Conservation (phyloP, 2,113 vertebrate species). For the Seriola aureovittata region DNA sequence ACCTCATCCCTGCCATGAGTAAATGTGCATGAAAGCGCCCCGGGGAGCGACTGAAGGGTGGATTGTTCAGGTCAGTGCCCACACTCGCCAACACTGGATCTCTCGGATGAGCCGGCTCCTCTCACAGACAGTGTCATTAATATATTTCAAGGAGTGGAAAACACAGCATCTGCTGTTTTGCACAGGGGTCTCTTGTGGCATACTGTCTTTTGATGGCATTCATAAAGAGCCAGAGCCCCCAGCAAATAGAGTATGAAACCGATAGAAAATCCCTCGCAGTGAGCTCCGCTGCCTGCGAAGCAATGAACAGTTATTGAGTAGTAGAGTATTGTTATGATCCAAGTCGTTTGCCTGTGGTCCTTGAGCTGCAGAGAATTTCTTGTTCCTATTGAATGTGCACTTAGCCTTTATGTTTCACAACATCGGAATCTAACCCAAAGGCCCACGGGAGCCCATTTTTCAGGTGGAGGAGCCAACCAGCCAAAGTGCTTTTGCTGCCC, state of each 20-base stretch:
- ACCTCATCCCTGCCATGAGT: constrained; percentile 70
- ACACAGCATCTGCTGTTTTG: constrained; percentile 56
- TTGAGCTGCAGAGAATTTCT: constrained; percentile 49
- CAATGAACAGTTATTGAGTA: constrained; percentile 58
- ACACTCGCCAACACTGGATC: constrained; percentile 40
- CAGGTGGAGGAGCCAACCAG: constrained; percentile 26
- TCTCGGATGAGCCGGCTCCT: constrained; percentile 50
- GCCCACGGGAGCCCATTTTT: constrained; percentile 29
- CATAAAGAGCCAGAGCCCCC: constrained; percentile 47
- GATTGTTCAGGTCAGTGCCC: constrained; percentile 75
- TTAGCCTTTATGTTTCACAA: constrained; percentile 53
- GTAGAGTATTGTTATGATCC: constrained; percentile 54
- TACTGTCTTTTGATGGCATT: constrained; percentile 58
- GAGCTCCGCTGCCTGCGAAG: constrained; percentile 36
- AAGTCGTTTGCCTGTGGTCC: constrained; percentile 26
- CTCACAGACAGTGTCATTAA: constrained; percentile 68
- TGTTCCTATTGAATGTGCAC: constrained; percentile 37
- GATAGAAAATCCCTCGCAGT: constrained; percentile 40
- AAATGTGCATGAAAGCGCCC: constrained; percentile 76
- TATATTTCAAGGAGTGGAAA: constrained; percentile 64
- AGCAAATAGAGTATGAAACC: constrained; percentile 46
- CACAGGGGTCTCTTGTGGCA: constrained; percentile 41
- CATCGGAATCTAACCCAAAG: constrained; percentile 38
- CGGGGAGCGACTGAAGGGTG: constrained; percentile 61
- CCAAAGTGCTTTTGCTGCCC: background rate